Base-by-base conservation (phyloP, 2,113 vertebrate genomes). In the Sylvietta virens region DNA sequence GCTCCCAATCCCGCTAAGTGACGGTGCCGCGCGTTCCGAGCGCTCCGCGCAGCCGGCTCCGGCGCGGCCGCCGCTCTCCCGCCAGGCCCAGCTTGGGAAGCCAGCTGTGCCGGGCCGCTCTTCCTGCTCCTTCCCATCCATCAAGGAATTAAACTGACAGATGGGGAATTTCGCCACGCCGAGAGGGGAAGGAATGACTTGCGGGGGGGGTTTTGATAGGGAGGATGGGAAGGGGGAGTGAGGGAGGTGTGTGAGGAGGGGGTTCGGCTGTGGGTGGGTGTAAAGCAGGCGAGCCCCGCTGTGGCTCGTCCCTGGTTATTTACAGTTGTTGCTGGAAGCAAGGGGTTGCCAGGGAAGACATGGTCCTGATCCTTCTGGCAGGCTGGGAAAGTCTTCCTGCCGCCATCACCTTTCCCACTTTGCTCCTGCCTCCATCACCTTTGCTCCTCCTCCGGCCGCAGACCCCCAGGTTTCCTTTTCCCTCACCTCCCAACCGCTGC, bases 121-220 rank as follows among this genome's bases (percentile, higher is more conserved):
- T 40, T 74, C 95, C 97, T 93, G 96, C 97, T 97, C 97, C 81
- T 97, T 94, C 47, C 94, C 97, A 98, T 98, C 97, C 94, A 98
- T 98, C 98, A 98, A 58, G 58, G 97, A 92, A 97, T 98, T 98
- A 97, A 97, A 97, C 82, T 96, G 98, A 97, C 98, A 97, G 97
- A 88, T 94, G 97, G 97, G 94, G 96, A 93, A 86, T 92, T 83
- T 81, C 26, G 4, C 28, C 21, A 30, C n/a, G 33, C 23, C 15
- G 86, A 91, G 92, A 93, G 90, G 95, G 77, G 90, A 92, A 95
- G 92, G 90, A 65, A 58, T 3, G 31, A 5, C 45, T 56, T 10
- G 16, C 20, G 5, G 3, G 30, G 26, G 54, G 2, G 45, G 20
- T 5, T 18, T 16, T 35, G 53, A 10, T 66, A 2, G 42, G 44